Conservation (phyloP, 2,888 invertebrate genomes). For the Ectemnius continuus region DNA sequence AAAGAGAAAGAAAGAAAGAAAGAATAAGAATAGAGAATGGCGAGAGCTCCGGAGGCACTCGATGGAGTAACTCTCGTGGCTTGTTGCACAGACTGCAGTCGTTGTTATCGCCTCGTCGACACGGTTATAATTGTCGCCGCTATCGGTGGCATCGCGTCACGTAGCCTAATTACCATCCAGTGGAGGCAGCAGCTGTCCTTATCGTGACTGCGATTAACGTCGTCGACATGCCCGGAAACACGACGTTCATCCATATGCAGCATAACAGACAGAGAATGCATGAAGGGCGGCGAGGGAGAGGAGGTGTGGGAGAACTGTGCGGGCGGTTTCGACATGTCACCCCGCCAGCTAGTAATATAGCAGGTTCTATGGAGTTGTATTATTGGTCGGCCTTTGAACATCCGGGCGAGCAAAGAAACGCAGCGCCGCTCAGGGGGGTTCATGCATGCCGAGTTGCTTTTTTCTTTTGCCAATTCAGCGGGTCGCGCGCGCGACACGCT, state of each 20-base stretch:
- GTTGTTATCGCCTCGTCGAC: constrained; percentile 45
- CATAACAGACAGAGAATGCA: background rate
- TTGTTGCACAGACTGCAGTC: constrained; percentile 2
- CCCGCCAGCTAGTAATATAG: background rate
- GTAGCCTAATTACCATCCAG: constrained; percentile 42
- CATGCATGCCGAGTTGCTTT: background rate
- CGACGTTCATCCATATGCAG: constrained; percentile 10
- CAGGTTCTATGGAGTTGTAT: background rate
- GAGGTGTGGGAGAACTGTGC: background rate
- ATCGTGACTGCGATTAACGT: constrained; percentile 43
- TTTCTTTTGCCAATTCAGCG: constrained; percentile 1
- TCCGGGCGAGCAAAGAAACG: background rate
- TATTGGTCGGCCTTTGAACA: background rate
- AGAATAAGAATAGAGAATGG: background rate
- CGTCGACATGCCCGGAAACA: constrained; percentile 31
- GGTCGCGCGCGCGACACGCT: background rate
- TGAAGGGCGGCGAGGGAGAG: background rate
- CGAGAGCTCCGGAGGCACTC: background rate
- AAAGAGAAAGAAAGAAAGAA: too few relatives aligned
- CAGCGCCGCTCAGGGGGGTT: background rate
- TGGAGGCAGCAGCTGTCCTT: constrained; percentile 27
- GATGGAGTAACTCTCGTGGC: constrained; percentile 1
- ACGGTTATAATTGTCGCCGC: constrained; percentile 51
- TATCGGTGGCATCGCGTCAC: constrained; percentile 44
- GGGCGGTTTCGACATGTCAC: background rate